A percentile compares a stretch with the other conserved stretches of the same genome.
Evolutionary conservation across 1,140 invertebrate genomes (phyloP).

Genomic region (Papilio machaon): DNA sequence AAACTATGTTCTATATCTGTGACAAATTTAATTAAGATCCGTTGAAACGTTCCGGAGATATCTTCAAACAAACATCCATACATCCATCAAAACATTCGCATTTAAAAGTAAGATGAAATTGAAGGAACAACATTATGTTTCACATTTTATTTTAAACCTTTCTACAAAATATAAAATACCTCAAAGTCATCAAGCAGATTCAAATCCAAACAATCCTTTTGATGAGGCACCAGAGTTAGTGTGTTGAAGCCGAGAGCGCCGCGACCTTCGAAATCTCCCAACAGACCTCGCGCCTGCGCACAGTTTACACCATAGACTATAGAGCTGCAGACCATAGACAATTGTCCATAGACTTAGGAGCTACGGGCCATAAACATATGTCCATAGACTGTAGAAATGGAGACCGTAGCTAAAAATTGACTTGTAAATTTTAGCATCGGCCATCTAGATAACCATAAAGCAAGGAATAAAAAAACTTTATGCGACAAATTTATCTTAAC

Average conservation of each 20-base stretch:
- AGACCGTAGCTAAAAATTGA: not conserved
- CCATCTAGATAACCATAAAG: too few species aligned
- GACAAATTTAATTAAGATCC: too few species aligned
- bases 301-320: not conserved
- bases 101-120: too few species aligned
- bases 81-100: too few species aligned
- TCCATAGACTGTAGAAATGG: not conserved
- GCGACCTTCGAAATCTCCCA: slow-evolving; percentile 87
- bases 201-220: slow-evolving; percentile 91
- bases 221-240: slow-evolving; percentile 96
- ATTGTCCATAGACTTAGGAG: not conserved
- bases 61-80: too few species aligned
- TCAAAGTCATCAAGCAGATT: slow-evolving; percentile 90
- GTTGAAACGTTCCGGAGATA: too few species aligned
- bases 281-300: slow-evolving; percentile 57
- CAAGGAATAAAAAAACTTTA: too few species aligned
- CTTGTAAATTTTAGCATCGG: too few species aligned
- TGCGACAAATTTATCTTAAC: too few species aligned
- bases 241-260: slow-evolving; percentile 95
- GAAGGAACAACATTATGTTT: too few species aligned
- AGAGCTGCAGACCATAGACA: not conserved
- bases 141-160: too few species aligned
- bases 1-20: too few species aligned
- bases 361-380: not conserved
- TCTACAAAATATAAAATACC: slow-evolving; percentile 68